These are phyloP conservation scores for Psittacus erithacus DNA, from an alignment of 2,113 vertebrate species.

Conservation along the genomic window DNA sequence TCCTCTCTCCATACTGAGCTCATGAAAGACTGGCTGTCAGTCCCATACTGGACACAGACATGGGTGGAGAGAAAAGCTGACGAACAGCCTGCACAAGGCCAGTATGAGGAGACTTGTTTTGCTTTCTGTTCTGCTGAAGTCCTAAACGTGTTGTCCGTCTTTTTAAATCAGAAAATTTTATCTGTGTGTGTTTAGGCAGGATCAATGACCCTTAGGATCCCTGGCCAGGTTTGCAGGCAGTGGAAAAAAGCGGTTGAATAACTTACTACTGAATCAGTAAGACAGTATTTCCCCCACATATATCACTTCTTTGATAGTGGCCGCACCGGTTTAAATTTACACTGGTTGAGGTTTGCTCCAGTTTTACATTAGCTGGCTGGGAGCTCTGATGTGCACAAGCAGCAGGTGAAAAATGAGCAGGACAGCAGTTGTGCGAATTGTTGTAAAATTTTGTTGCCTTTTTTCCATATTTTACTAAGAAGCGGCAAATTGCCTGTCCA, in stretches of 20 bases:
- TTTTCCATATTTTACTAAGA: background rate
- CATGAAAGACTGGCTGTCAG: background rate
- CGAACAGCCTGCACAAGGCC: background rate
- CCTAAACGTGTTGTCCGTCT: too few relatives aligned
- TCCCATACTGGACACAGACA: fast-evolving
- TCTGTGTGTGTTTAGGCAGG: background rate
- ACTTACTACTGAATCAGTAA: background rate
- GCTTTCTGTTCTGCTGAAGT: background rate
- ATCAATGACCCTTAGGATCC: background rate
- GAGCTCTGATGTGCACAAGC: background rate
- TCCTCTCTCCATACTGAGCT: background rate
- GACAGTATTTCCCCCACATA: background rate
- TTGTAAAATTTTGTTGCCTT: background rate
- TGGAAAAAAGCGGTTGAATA: background rate
- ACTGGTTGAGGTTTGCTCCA: background rate
- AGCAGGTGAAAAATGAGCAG: background rate
- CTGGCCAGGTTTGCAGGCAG: background rate
- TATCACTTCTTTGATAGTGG: background rate
- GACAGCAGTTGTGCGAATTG: background rate
- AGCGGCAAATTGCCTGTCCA: background rate
- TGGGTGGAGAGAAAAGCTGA: background rate
- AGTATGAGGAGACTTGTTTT: background rate
- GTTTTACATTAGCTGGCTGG: fast-evolving
- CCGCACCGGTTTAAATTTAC: background rate
- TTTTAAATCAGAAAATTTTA: background rate